phyloP scores from a whole-genome alignment of 2,113 vertebrate species.

The Sapayoa aenigma region DNA sequence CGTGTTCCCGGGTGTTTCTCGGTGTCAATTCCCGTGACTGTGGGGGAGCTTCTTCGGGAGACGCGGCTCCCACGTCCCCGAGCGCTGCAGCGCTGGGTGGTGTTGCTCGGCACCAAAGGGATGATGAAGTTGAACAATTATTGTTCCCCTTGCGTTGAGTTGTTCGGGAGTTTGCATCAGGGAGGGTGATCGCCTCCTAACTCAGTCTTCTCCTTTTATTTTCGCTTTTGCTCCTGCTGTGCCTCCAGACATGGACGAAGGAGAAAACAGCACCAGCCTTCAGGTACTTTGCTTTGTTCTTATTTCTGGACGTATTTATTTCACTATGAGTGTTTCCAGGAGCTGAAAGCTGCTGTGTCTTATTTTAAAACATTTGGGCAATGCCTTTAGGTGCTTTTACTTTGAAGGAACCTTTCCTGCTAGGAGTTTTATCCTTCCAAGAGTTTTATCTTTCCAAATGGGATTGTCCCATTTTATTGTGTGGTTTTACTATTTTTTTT shows the following conservation, averaged over 20 bases:
- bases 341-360: background rate
- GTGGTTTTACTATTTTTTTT: background rate
- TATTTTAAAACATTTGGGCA: accelerated
- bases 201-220: accelerated
- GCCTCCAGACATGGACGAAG: slow-evolving; percentile 62
- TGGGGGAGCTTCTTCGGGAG: accelerated
- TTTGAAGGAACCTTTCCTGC: background rate
- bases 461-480: background rate
- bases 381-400: background rate
- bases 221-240: background rate
- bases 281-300: background rate
- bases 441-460: background rate
- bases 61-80: too few relatives aligned
- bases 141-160: accelerated
- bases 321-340: accelerated
- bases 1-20: background rate
- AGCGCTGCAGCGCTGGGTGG: background rate
- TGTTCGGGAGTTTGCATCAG: background rate
- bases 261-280: slow-evolving; percentile 57
- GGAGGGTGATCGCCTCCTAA: accelerated
- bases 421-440: background rate
- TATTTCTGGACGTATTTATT: accelerated
- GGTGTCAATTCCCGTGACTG: background rate
- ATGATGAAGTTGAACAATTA: background rate
- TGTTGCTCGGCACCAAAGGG: background rate